Conservation (phyloP, 2,113 vertebrate genomes). For the Penelope pileata region DNA sequence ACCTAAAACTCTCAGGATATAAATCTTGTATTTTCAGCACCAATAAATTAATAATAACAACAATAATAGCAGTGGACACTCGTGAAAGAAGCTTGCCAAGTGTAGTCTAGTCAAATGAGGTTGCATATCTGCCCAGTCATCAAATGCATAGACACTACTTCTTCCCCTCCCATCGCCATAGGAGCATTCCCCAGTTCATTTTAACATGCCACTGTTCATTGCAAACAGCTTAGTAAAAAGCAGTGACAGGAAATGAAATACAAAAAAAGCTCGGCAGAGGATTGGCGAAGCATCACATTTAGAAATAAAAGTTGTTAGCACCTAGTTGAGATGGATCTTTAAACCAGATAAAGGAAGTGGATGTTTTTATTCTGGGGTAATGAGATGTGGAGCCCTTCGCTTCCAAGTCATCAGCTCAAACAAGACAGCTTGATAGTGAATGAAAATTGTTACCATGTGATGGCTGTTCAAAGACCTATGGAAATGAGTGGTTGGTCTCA, state of each 20-base stretch:
- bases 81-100: background rate
- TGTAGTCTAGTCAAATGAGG: background rate
- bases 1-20: background rate
- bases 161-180: rapidly evolving
- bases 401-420: slow-evolving; percentile 38
- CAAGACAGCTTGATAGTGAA: slow-evolving; percentile 14
- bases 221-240: slow-evolving; percentile 10
- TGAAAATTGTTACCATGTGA: slow-evolving; percentile 30
- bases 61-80: background rate
- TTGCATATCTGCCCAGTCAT: background rate
- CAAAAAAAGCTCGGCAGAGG: background rate
- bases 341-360: slow-evolving; percentile 25
- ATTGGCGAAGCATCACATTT: background rate
- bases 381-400: slow-evolving; percentile 37
- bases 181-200: background rate
- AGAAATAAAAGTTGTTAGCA: slow-evolving; percentile 26
- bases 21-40: background rate
- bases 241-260: background rate
- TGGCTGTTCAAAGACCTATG: background rate
- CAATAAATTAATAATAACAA: background rate
- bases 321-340: slow-evolving; percentile 17
- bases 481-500: background rate
- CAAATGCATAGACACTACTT: background rate
- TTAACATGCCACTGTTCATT: background rate
- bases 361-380: slow-evolving; percentile 38